Percentiles rank a stretch among this genome's conserved stretches.
Evolutionary conservation across 2,113 vertebrate species (phyloP).

Genomic region (Galemys pyrenaicus): DNA sequence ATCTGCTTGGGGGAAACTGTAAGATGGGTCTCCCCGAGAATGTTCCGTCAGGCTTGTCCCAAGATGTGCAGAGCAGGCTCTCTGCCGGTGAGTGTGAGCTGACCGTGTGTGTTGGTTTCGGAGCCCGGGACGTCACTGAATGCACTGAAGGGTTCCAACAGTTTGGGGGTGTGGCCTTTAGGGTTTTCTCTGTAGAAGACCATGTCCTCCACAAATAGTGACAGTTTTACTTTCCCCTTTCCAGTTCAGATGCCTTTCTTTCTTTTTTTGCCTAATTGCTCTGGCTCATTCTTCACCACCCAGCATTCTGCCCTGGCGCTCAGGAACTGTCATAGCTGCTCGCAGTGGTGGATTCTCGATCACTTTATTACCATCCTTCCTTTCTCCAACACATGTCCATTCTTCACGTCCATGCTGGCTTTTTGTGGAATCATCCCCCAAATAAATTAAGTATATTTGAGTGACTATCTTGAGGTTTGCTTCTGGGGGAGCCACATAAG

Average conservation of each 20-base stretch:
- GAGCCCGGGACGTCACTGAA: too few relatives aligned
- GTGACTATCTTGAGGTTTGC: background rate
- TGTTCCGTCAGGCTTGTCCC: background rate
- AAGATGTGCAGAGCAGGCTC: background rate
- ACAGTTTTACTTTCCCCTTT: too few relatives aligned
- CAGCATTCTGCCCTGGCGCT: background rate
- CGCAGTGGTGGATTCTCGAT: background rate
- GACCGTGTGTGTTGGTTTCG: too few relatives aligned
- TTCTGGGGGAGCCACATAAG: background rate
- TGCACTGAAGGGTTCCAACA: too few relatives aligned
- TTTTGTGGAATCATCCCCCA: background rate
- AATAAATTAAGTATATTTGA: background rate
- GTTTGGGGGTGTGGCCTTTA: too few relatives aligned
- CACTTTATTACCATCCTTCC: background rate
- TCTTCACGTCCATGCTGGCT: too few relatives aligned
- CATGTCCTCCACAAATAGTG: too few relatives aligned
- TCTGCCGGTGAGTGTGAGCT: background rate
- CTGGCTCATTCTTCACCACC: background rate
- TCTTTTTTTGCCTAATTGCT: too few relatives aligned
- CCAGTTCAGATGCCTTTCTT: too few relatives aligned
- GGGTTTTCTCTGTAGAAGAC: too few relatives aligned
- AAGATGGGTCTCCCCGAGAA: background rate
- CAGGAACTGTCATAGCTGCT: background rate
- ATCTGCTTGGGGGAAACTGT: background rate
- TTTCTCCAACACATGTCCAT: background rate